These are phyloP conservation scores for Pteropus rufus DNA, from an alignment of 2,797 vertebrate genomes.

Conservation along the genomic window DNA sequence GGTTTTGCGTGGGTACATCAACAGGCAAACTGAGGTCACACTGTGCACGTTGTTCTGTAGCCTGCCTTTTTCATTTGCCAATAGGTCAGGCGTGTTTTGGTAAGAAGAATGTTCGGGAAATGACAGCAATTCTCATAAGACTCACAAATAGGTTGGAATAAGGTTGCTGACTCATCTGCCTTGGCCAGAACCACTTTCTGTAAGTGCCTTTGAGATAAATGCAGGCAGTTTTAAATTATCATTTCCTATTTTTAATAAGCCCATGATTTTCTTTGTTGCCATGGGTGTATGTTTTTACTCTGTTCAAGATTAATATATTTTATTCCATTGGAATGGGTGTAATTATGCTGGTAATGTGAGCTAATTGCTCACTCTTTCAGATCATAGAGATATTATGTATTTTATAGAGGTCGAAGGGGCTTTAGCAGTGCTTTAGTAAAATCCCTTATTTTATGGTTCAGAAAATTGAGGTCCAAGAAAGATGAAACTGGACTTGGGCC, in stretches of 20 bases:
- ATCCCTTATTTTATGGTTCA: background rate
- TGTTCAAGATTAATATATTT: background rate
- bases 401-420: background rate
- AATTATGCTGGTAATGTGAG: background rate
- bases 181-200: background rate
- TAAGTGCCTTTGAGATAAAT: background rate
- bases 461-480: background rate
- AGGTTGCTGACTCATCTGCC: slow-evolving; percentile 29
- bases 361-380: background rate
- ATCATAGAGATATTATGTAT: background rate
- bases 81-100: background rate
- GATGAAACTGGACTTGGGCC: background rate
- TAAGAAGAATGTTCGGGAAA: background rate
- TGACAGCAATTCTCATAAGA: background rate
- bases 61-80: background rate
- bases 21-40: rapidly evolving
- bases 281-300: background rate
- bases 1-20: background rate
- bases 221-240: background rate
- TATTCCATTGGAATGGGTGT: background rate
- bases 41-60: background rate
- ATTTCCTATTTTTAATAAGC: slow-evolving; percentile 51
- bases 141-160: background rate
- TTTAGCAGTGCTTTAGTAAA: background rate
- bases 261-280: slow-evolving; percentile 29